Base-by-base conservation (phyloP, 2,113 vertebrate genomes). In the Turnix velox region DNA sequence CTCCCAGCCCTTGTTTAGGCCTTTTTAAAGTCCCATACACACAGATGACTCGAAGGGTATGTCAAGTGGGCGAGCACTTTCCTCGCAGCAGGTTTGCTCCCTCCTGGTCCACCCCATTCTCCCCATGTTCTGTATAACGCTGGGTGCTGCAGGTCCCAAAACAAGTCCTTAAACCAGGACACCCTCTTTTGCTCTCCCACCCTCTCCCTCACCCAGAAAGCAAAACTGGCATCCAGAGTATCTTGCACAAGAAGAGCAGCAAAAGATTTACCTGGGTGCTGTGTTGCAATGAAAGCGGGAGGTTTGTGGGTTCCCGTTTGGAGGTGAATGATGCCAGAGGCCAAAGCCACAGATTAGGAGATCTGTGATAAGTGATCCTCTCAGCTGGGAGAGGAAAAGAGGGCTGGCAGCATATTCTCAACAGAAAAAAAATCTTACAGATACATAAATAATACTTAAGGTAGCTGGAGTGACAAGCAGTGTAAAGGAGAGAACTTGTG, bases 11-110 rank as follows among this genome's bases (percentile, higher is more conserved):
- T 46, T 62, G 9, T 31, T 18, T 5, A 10, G 20, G 18, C 2
- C n/a, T 11, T 11, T 31, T 9, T 7, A 0, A 9, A 0, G 3
- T 12, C 24, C 43, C 0, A 1, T 1, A 30, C 14, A 8, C 23
- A 1, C 35, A 5, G 39, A 0, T 14, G 0, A 5, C 54, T 9
- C 39, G 1, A 23, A 48, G 67, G 27, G 51, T 63, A 7, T 20
- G 24, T 5, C 40, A 4, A 5, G 30, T 0, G 22, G 20, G 10
- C 8, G 46, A 28, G 39, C 43, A 2, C 23, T 8, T 9, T 10
- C 72, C 51, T 17, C 6, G 9, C 72, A 2, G 22, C 28, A 19
- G 18, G 11, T 58, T 25, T 4, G 28, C 30, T 7, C 3, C 8
- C 3, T 19, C 43, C 33, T 12, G 13, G 18, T n/a, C 59, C 74